Percentiles rank a stretch among this genome's conserved stretches.
These are phyloP conservation scores for Aproaerema taeniolella DNA, from an alignment of 2,888 invertebrate species.

Conservation along the genomic window DNA sequence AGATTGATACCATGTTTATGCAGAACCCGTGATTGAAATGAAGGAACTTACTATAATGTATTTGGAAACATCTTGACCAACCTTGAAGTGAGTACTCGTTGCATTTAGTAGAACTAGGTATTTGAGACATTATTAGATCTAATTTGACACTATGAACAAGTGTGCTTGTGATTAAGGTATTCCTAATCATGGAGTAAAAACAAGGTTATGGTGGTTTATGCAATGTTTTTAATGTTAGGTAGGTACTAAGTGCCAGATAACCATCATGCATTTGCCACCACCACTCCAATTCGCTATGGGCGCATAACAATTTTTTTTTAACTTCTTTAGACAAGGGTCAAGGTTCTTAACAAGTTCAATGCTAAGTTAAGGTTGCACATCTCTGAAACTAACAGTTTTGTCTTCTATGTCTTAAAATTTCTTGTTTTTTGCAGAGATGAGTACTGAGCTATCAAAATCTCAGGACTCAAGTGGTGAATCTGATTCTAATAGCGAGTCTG, in stretches of 20 bases:
- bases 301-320: constrained; percentile 12
- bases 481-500: constrained; percentile 79
- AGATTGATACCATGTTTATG: constrained; percentile 38
- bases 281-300: not conserved
- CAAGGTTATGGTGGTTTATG: constrained; percentile 1
- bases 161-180: not conserved
- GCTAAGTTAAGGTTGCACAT: constrained; percentile 15
- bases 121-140: constrained; percentile 30
- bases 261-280: constrained; percentile 1
- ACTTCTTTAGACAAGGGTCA: too few species aligned
- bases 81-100: constrained; percentile 67
- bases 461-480: constrained; percentile 76
- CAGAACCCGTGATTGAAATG: constrained; percentile 52
- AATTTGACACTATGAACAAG: constrained; percentile 17
- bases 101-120: constrained; percentile 24
- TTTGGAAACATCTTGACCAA: constrained; percentile 72
- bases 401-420: too few species aligned
- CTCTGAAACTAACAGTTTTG: too few species aligned
- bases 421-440: constrained; percentile 61
- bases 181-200: not conserved
- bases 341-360: constrained; percentile 30
- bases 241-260: constrained; percentile 1
- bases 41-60: constrained; percentile 51
- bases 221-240: not conserved
- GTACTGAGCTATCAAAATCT: constrained; percentile 72